Evolutionary conservation across 2,888 invertebrate species (phyloP), one percentile per base, ranked within the genome.

Genomic region (Eucriotettix oculatus): DNA sequence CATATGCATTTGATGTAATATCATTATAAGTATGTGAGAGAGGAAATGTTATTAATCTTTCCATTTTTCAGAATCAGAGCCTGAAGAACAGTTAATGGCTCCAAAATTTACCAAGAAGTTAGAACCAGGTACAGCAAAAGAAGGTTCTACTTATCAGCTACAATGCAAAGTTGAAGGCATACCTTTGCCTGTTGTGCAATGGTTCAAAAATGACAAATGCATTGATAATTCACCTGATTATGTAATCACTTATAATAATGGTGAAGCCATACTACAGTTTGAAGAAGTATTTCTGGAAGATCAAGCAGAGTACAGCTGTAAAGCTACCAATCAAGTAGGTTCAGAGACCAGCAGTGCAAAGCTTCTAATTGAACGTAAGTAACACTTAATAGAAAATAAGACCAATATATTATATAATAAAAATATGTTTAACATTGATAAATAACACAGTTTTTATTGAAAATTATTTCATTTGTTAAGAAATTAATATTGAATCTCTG

Each of bases 191-290:
- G 84, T 84, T 0, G 86, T 90, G 16, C 84, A 86, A 67, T 91
- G 90, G 90, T 85, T 78, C 69, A 86, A 84, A 71, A 82, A 85
- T 68, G 79, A 80, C 57, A 76, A 76, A 29, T 86, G 85, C 68
- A 81, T 87, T 65, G 87, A 87, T 68, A 83, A 83, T 69, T 82
- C 80, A 5, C 81, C 83, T 1, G 84, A 85, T 70, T 90, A 86
- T 70, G 74, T 80, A 63, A 87, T 88, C 64, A 87, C 85, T 16
- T 88, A 85, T 69, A 90, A 90, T 70, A 90, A 90, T 68, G 90
- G 90, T 9, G 84, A 86, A 59, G 90, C 89, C 57, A 76, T 83
- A 42, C 71, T 91, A 61, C 81, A 80, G 66, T 84, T 90, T 65
- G 85, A 87, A 58, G 83, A 83, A 69, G 78, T 85, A 5, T 76